Conservation (phyloP, 1,140 invertebrate species). For the Elymnias hypermnestra region DNA sequence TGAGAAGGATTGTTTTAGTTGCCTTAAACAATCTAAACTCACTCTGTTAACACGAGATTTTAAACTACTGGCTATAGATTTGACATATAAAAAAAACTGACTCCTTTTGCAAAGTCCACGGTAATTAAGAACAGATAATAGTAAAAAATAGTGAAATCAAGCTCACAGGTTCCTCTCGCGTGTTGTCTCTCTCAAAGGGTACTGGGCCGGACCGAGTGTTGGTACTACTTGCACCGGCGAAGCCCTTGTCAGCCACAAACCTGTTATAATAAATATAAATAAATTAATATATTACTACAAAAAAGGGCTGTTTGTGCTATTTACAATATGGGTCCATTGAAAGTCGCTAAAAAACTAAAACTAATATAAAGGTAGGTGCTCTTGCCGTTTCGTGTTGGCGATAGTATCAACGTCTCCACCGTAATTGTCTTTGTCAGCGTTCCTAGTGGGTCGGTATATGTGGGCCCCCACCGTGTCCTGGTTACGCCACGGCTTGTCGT, state of each 20-base stretch:
- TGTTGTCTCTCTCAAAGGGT: conserved; percentile 93
- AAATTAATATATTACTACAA: background rate
- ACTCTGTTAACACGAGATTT: no score
- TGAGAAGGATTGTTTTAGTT: no score
- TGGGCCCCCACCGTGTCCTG: conserved; percentile 88
- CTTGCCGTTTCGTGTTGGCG: conserved; percentile 91
- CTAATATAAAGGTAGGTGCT: no score
- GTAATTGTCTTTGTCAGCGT: conserved; percentile 93
- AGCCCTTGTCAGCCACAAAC: conserved; percentile 98
- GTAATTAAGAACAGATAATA: no score
- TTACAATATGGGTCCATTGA: no score
- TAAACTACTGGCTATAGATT: no score
- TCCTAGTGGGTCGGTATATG: conserved; percentile 94
- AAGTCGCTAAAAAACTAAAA: no score
- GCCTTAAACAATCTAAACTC: no score
- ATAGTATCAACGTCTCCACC: conserved; percentile 92
- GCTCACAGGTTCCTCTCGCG: conserved; percentile 46
- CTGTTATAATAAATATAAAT: conserved; percentile 58
- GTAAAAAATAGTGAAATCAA: no score
- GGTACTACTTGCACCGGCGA: conserved; percentile 84
- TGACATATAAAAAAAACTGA: no score
- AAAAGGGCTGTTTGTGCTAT: no score
- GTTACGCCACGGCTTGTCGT: conserved; percentile 96
- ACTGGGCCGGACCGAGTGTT: conserved; percentile 92
- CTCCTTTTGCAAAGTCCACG: no score